Evolutionary conservation across 1,140 invertebrate species (phyloP).

Genomic region (Dermatophagoides farinae): DNA sequence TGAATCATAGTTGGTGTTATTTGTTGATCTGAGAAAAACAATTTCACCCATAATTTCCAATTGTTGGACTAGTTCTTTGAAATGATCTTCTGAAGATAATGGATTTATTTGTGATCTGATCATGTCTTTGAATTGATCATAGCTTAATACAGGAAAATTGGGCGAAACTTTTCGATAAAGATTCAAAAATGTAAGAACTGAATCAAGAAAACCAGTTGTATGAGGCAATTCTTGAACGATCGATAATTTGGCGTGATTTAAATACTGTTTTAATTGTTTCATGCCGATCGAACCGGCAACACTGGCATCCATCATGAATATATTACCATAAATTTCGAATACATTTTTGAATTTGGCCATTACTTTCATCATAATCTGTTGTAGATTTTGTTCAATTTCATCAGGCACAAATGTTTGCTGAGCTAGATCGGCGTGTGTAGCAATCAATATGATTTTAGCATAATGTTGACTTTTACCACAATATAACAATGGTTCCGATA

Average conservation of each 20-base stretch:
- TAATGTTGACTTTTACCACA: constrained; percentile 33
- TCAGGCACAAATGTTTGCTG: constrained; percentile 34
- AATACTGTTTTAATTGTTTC: constrained; percentile 34
- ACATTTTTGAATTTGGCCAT: constrained; percentile 30
- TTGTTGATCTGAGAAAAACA: not conserved
- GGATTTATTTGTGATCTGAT: constrained; percentile 43
- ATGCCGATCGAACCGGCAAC: constrained; percentile 35
- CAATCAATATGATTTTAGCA: constrained; percentile 37
- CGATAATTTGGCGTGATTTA: constrained; percentile 28
- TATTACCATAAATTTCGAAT: constrained; percentile 33
- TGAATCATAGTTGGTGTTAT: constrained; percentile 33
- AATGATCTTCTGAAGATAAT: constrained; percentile 42
- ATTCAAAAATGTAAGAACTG: constrained; percentile 33
- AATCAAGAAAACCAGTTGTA: constrained; percentile 40
- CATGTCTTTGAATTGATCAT: constrained; percentile 39
- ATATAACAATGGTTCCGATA: constrained; percentile 40
- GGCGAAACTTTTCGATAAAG: constrained; percentile 32
- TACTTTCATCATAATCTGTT: constrained; percentile 32
- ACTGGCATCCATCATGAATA: constrained; percentile 40
- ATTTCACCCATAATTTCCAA: constrained; percentile 47
- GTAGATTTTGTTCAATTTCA: constrained; percentile 35
- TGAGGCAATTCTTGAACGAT: constrained; percentile 30
- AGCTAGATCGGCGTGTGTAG: constrained; percentile 40
- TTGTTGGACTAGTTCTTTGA: constrained; percentile 42
- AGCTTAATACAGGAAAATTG: constrained; percentile 43